Conservation (phyloP, 2,888 invertebrate species). For the Drosophila mimica region DNA sequence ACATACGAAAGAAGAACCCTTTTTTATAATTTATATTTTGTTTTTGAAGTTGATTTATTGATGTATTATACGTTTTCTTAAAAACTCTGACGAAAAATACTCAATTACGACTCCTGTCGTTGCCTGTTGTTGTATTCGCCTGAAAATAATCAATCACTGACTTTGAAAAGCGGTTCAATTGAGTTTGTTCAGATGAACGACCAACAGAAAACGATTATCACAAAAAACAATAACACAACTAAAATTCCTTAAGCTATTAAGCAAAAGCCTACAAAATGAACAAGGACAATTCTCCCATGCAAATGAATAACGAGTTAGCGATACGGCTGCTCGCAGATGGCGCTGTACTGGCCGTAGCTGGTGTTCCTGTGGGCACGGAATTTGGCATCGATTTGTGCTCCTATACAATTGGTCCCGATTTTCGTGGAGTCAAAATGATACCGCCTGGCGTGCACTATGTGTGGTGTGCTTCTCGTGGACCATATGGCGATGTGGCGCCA, state of each 20-base stretch:
- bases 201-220: background rate
- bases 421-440: conserved; percentile 98
- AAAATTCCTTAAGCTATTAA: background rate
- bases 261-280: conserved; percentile 55
- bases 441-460: conserved; percentile 98
- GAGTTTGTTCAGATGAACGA: conserved; percentile 19
- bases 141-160: background rate
- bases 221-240: background rate
- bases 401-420: conserved; percentile 96
- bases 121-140: background rate
- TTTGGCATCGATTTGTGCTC: conserved; percentile 96
- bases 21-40: background rate
- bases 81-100: background rate
- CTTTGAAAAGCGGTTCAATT: background rate
- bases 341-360: conserved; percentile 92
- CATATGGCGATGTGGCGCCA: conserved; percentile 89
- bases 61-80: background rate
- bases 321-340: conserved; percentile 91
- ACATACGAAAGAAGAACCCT: background rate
- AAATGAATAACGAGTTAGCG: conserved; percentile 92
- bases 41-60: background rate
- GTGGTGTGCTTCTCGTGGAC: conserved; percentile 88
- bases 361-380: conserved; percentile 95
- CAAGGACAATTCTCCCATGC: conserved; percentile 81
- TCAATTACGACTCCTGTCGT: background rate